Evolutionary conservation across 1,140 invertebrate genomes (phyloP).

Genomic region (Lepidostoma basale): DNA sequence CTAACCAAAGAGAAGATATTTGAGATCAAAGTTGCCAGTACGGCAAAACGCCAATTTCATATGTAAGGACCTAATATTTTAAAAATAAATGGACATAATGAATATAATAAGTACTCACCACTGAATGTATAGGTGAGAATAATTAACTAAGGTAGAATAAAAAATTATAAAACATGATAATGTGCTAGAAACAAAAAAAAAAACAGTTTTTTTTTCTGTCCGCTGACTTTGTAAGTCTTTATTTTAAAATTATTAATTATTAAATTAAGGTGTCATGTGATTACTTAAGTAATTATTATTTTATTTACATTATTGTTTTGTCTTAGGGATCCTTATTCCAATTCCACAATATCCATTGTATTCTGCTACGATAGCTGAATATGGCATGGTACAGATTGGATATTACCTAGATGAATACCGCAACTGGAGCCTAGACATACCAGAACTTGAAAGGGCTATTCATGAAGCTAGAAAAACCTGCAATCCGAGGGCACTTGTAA

Average conservation of each 20-base stretch:
- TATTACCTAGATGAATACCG: conserved; percentile 93
- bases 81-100: too few species aligned
- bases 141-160: too few species aligned
- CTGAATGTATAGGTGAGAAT: too few species aligned
- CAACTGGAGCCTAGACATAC: conserved; percentile 83
- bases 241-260: not conserved
- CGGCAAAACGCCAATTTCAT: too few species aligned
- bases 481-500: conserved; percentile 85
- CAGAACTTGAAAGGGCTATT: conserved; percentile 82
- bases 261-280: not conserved
- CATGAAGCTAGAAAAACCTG: conserved; percentile 70
- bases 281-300: not conserved
- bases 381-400: conserved; percentile 81
- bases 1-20: too few species aligned
- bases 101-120: too few species aligned
- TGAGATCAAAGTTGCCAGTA: too few species aligned
- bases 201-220: too few species aligned
- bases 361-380: conserved; percentile 92
- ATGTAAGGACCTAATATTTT: too few species aligned
- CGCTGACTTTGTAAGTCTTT: not conserved
- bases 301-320: not conserved
- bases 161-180: too few species aligned
- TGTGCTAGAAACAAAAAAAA: too few species aligned
- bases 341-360: conserved; percentile 99
- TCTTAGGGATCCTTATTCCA: conserved; percentile 89